Base-by-base conservation (phyloP, 2,113 vertebrate species). In the Atlantisia rogersi region DNA sequence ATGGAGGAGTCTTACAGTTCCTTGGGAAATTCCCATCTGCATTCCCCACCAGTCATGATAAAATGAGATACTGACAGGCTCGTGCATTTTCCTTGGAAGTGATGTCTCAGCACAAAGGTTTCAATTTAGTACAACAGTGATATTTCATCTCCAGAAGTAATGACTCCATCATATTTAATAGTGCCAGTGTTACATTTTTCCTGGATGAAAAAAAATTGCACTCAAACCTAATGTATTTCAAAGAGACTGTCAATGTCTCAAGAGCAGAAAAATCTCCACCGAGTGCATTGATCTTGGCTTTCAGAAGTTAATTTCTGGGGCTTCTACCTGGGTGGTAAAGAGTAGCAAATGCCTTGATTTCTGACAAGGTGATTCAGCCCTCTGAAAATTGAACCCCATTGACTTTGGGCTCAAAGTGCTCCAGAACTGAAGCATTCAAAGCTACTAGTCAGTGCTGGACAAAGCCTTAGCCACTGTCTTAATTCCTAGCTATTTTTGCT, bases 101-200 rank as follows among this genome's bases (percentile, higher is more conserved):
- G 42, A 70, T 71, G 69, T 35, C 70, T 90, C 50, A 89, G 74
- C 69, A 96, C 21, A 78, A 91, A 76, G 55, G 78, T 65, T 94
- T 92, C 68, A 35, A 12, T 91, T 86, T 88, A 48, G 37, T 86
- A 70, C 59, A 89, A 64, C 4, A 35, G 80, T 40, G 65, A 22
- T 76, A 83, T 58, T 94, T 84, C 86, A 76, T n/a, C 32, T 89
- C 59, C 69, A 67, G 75, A 89, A 64, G 80, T 62, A 84, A 79
- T 21, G 73, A 69, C 50, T 86, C 71, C 55, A 82, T 78, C 81
- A 42, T 44, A 69, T 70, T 55, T 83, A 96, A 96, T 64, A 68
- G 15, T 44, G 50, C 64, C 70, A 70, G 44, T 15, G 48, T 74
- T 85, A 60, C 75, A 58, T 83, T 89, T 40, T 75, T 87, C 48